Evolutionary conservation across 2,113 vertebrate genomes (phyloP).

Genomic region (Taurulus bubalis): DNA sequence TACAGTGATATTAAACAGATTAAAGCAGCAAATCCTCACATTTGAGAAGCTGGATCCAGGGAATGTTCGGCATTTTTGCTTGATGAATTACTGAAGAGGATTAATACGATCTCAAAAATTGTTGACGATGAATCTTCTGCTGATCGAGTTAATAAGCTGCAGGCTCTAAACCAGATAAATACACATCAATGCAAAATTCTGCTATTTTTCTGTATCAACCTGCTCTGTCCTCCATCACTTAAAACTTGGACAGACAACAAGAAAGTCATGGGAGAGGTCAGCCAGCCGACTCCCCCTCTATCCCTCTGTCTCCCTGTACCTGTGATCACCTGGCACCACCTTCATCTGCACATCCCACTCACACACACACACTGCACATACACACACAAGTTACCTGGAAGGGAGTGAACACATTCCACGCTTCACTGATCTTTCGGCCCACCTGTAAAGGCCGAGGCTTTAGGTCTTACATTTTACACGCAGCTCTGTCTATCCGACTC

Average conservation of each 20-base stretch:
- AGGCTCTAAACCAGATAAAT: not conserved
- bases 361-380: conserved; percentile 27
- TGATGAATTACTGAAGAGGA: not conserved
- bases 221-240: not conserved
- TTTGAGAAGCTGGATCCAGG: not conserved
- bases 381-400: conserved; percentile 44
- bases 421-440: conserved; percentile 34
- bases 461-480: conserved; percentile 15
- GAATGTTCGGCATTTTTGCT: not conserved
- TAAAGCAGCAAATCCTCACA: not conserved
- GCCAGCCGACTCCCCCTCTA: conserved; percentile 29
- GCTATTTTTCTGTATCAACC: not conserved
- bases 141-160: not conserved
- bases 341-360: conserved; percentile 51
- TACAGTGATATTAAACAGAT: not conserved
- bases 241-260: conserved; percentile 39
- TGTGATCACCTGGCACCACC: conserved; percentile 78
- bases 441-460: conserved; percentile 41
- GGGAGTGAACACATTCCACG: conserved; percentile 71
- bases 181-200: not conserved
- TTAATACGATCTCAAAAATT: too few relatives aligned
- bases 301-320: conserved; percentile 67
- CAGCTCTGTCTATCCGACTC: conserved; percentile 1
- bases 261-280: conserved; percentile 10
- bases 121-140: not conserved